Evolutionary conservation across 2,888 invertebrate genomes (phyloP), one percentile per base, ranked within the genome.

Genomic region (Hyppa rectilinea): DNA sequence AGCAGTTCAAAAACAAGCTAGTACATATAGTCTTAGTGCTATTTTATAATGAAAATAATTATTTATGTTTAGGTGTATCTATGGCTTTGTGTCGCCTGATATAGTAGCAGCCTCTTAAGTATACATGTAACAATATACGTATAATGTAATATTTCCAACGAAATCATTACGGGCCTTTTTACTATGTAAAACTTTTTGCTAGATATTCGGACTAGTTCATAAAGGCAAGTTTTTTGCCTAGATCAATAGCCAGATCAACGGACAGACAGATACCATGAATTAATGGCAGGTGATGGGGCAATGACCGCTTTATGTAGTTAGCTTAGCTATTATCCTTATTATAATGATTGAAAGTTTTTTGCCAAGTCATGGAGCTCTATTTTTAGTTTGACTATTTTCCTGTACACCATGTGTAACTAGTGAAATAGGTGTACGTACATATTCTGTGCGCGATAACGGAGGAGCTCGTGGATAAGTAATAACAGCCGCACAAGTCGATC

Each of bases 231-330:
- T 83, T 83, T 83, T 80, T 78, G 66, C 40, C 49, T 50, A 20
- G 71, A 84, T 78, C 79, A 67, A 82, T 81, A 52, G 73, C 10
- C 68, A 75, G 67, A 82, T 80, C 68, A 72, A 63, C 69, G 73
- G 50, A 71, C 76, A 64, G 68, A 79, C 70, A 31, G 70, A 53
- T 59, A 60, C 71, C 56, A 65, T 67, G 64, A 71, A 55, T 73
- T 81, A 79, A 80, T 81, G 68, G 66, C 67, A 80, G 75, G 63
- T 83, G 53, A 62, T 66, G 71, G 71, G 17, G 38, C 83, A 64
- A 52, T 75, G 80, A 82, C 84, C 86, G 81, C 66, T 83, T 85
- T 79, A 85, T 85, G 45, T 63, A 45, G n/a, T 53, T 65, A 49
- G 17, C 38, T 50, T 26, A 52, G n/a, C 12, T 55, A 45, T 80